phyloP scores from a whole-genome alignment of 2,113 vertebrate species.

The Pampusana beccarii region DNA sequence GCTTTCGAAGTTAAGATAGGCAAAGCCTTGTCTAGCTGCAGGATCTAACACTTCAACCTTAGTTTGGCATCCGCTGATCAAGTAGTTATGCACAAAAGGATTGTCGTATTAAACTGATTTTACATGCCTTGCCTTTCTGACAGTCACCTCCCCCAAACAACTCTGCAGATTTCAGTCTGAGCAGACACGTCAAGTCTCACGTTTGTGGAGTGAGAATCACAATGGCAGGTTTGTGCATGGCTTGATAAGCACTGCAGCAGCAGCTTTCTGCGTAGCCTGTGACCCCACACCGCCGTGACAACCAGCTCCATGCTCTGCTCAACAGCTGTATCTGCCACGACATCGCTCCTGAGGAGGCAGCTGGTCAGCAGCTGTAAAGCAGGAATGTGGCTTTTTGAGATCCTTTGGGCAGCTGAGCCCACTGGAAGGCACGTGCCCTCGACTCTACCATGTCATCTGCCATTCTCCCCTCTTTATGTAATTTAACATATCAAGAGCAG shows the following conservation, averaged over 20 bases:
- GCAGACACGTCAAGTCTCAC: neutral
- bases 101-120: neutral
- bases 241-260: neutral
- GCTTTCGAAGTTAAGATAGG: neutral
- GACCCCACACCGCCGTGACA: neutral
- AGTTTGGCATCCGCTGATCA: neutral
- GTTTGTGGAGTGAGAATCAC: neutral
- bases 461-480: neutral
- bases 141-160: too few relatives aligned
- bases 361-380: neutral
- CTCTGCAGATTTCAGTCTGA: neutral
- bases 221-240: fast-evolving
- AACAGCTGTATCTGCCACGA: neutral
- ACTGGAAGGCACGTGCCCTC: neutral
- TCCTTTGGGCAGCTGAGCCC: neutral
- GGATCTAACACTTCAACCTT: neutral
- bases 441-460: neutral
- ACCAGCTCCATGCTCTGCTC: neutral
- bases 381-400: neutral
- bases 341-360: neutral
- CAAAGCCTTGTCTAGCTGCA: neutral
- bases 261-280: fast-evolving
- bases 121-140: neutral
- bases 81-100: neutral
- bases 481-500: neutral